Evolutionary conservation across 2,113 vertebrate species (phyloP), one percentile per base, ranked within the genome.

Genomic region (Bufo gargarizans): DNA sequence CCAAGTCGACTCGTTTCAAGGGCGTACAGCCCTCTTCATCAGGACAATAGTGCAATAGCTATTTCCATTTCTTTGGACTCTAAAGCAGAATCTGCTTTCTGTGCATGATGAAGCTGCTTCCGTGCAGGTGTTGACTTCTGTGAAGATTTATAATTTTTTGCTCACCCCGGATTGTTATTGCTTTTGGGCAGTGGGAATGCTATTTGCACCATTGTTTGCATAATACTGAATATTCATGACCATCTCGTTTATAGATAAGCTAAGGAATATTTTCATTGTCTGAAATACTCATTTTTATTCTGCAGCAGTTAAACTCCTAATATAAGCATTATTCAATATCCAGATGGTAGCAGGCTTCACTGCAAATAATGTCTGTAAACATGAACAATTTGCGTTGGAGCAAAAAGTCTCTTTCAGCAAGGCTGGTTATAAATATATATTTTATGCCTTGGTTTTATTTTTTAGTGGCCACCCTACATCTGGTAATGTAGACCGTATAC

Each of bases 401-500:
- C 55, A 83, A 77, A 49, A 71, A 82, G 4, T 65, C 47, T 14
- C 50, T 87, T 80, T 77, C 17, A 53, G 53, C 22, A 74, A 86
- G 43, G 16, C 55, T 81, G 49, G 43, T 45, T 86, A 86, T 88
- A 77, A 58, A 4, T 14, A n/a, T 67, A 5, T n/a, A 84, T 59
- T 61, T 80, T 50, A 82, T 12, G 19, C 65, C 10, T 89, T 55
- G 3, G 22, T 84, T 88, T 22, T 77, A 10, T 88, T 69, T 82
- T 86, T 0, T 82, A 96, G 95, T 89, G 90, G 91, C 81, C 94
- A 88, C 17, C 0, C 91, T 20, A 14, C 82, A 3, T 89, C 88
- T 43, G 93, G 91, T 90, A 97, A 95, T 43, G 93, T 96, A 79
- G 98, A 99, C 69, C 95, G 98, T 4, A 99, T 99, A 94, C 98